Evolutionary conservation across 1,140 invertebrate species (phyloP).

Genomic region (Drosophila sulfurigaster): DNA sequence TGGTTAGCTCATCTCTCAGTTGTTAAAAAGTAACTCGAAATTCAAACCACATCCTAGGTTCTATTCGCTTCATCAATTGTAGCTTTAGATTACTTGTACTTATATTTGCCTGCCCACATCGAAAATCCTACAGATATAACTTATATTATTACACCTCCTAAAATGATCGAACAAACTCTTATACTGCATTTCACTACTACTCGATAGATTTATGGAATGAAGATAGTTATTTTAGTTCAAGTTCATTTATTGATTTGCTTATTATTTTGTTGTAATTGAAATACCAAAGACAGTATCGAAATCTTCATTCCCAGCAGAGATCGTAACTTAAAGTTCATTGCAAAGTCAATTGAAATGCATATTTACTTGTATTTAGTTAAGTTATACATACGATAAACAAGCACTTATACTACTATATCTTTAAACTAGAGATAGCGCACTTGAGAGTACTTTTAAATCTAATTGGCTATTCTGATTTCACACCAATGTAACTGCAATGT

Average conservation of each 20-base stretch:
- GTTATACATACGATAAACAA: slow-evolving; percentile 19
- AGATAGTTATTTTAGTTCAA: background rate
- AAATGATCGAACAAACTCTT: background rate
- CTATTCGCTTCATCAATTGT: slow-evolving; percentile 15
- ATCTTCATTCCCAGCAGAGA: background rate
- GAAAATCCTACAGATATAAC: slow-evolving; percentile 27
- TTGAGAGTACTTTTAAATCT: background rate
- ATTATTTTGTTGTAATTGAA: background rate
- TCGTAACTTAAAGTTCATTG: background rate
- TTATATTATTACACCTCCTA: background rate
- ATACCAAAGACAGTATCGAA: background rate
- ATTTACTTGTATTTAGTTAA: slow-evolving; percentile 12
- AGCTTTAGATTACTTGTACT: slow-evolving; percentile 7
- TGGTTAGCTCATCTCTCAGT: slow-evolving; percentile 18
- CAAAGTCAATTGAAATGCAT: background rate
- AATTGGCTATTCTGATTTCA: slow-evolving; percentile 3
- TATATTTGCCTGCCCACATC: slow-evolving; percentile 44
- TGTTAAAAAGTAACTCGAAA: slow-evolving; percentile 10
- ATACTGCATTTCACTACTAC: background rate
- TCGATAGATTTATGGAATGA: background rate
- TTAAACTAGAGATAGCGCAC: slow-evolving; percentile 33
- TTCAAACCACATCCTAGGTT: background rate
- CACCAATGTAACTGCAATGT: slow-evolving; percentile 22
- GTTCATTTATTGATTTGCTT: background rate
- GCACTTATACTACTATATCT: slow-evolving; percentile 7